phyloP scores from a whole-genome alignment of 2,888 invertebrate species.

The Stenoptilia bipunctidactyla region DNA sequence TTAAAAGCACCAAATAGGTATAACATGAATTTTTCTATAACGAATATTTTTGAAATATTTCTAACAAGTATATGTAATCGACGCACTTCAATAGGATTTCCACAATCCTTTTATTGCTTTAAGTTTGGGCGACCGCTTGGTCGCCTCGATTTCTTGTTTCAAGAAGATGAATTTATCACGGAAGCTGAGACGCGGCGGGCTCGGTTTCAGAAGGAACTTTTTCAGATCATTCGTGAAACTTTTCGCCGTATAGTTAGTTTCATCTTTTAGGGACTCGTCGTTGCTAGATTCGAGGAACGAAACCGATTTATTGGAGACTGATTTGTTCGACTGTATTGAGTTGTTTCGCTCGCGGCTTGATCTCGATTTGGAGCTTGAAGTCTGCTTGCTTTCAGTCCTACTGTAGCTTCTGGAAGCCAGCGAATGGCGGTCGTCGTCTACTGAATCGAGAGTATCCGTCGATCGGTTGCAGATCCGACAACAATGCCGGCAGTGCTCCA shows the following conservation, averaged over 20 bases:
- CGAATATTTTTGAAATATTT: background rate
- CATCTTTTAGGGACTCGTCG: conserved; percentile 50
- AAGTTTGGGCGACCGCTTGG: conserved; percentile 56
- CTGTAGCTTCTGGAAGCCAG: conserved; percentile 48
- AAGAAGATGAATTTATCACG: conserved; percentile 60
- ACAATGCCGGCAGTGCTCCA: conserved; percentile 50
- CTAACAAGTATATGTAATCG: conserved; percentile 8
- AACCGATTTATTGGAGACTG: conserved; percentile 62
- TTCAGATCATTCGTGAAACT: conserved; percentile 66
- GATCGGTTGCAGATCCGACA: conserved; percentile 49
- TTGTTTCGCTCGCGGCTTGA: conserved; percentile 41
- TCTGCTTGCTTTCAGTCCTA: conserved; percentile 25
- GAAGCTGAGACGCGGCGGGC: conserved; percentile 51
- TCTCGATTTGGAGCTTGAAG: conserved; percentile 27
- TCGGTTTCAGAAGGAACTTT: conserved; percentile 54
- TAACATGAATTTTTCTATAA: background rate
- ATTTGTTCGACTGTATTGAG: conserved; percentile 61
- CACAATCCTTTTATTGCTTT: conserved; percentile 63
- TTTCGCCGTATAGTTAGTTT: conserved; percentile 62
- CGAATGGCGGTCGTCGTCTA: conserved; percentile 49
- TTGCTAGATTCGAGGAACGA: conserved; percentile 58
- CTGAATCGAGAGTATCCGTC: conserved; percentile 49
- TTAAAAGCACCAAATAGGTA: background rate
- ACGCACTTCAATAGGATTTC: conserved; percentile 52
- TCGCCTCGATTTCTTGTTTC: conserved; percentile 59